Evolutionary conservation across 2,797 vertebrate species (phyloP).

Genomic region (Tachyglossus aculeatus): DNA sequence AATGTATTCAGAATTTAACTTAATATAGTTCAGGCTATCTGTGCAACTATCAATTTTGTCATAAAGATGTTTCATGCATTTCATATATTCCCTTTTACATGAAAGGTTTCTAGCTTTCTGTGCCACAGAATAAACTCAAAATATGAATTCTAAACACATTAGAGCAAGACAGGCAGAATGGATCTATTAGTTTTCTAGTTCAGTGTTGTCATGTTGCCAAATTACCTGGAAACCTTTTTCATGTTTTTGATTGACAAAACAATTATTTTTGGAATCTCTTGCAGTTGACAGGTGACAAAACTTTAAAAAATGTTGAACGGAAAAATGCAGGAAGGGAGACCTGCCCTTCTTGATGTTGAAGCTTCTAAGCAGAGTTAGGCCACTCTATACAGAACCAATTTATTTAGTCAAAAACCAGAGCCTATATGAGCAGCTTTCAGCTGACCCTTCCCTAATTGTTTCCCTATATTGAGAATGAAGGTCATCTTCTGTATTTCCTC

Average conservation of each 20-base stretch:
- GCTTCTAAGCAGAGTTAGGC: constrained; percentile 5
- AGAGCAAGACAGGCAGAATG: constrained; percentile 4
- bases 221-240: constrained; percentile 13
- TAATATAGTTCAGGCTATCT: too few relatives aligned
- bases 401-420: constrained; percentile 25
- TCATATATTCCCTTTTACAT: too few relatives aligned
- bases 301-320: constrained; percentile 29
- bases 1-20: too few relatives aligned
- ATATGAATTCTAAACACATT: too few relatives aligned
- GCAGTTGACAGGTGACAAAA: constrained; percentile 28
- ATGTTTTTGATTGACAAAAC: constrained; percentile 37
- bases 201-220: not conserved
- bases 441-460: constrained; percentile 10
- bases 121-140: too few relatives aligned
- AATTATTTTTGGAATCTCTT: constrained; percentile 23
- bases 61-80: too few relatives aligned
- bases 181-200: not conserved
- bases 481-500: not conserved
- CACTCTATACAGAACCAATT: constrained; percentile 5
- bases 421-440: constrained; percentile 9
- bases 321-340: not conserved
- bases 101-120: too few relatives aligned
- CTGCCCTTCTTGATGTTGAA: constrained; percentile 8
- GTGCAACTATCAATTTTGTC: too few relatives aligned
- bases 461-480: not conserved